Evolutionary conservation across 2,113 vertebrate species (phyloP), one percentile per base, ranked within the genome.

Genomic region (Sciurus niger): DNA sequence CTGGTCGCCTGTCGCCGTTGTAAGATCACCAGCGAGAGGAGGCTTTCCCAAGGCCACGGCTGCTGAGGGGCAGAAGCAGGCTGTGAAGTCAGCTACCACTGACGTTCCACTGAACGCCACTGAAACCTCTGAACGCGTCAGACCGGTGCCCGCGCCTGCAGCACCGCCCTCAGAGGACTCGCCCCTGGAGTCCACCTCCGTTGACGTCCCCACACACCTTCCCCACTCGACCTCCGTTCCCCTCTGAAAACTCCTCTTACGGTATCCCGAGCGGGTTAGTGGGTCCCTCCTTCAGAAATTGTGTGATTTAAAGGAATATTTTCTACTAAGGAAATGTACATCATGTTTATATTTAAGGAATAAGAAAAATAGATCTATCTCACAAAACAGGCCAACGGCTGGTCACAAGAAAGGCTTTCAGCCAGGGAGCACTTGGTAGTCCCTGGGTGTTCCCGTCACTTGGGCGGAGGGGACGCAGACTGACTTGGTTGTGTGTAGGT

Each of bases 401-500:
- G 60, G 68, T 32, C 70, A 1, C 1, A 17, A 88, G 14, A 68
- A 74, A 14, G 34, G 40, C 55, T 7, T 2, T 37, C 11, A 46
- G 6, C 43, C 32, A 10, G 0, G 51, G 72, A 37, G 58, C n/a
- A 86, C 8, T 32, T 40, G 24, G 30, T 16, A 4, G 20, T 8
- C 43, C n/a, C 0, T 13, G n/a, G 9, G 16, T 1, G 1, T 18
- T 55, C 10, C n/a, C 37, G 72, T n/a, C 32, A 1, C 22, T 46
- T 20, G 6, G 58, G 3, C 3, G 8, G 43, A 28, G 0, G 4
- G 4, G 18, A 48, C 4, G 10, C 20, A 22, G 34, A 13, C 20
- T 0, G 14, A 4, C 25, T 8, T 28, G 1, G 1, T 1, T 17
- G 22, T 6, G 22, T 4, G 7, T 8, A 43, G 40, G 30, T 24